These are phyloP conservation scores for Eupristina koningsbergeri DNA, from an alignment of 1,140 invertebrate genomes.

Conservation along the genomic window DNA sequence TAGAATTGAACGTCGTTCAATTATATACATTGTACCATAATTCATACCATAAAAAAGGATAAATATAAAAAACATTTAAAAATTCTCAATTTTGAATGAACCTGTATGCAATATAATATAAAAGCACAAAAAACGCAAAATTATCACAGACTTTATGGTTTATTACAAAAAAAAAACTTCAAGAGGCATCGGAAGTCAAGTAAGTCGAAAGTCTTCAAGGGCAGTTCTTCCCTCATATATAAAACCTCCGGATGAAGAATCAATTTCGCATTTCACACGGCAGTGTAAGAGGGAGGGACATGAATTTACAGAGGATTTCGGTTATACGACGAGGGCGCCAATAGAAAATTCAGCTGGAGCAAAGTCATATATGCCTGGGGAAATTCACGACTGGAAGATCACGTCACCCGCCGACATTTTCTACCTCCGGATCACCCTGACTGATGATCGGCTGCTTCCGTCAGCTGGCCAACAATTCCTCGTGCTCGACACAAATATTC, in stretches of 20 bases:
- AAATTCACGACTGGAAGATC: background rate
- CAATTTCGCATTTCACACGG: constrained; percentile 24
- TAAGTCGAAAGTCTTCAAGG: background rate
- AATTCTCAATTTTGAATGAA: no score
- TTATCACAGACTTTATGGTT: no score
- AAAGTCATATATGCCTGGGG: background rate
- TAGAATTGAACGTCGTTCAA: no score
- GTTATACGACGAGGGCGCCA: background rate
- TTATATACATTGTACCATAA: no score
- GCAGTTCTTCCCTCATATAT: constrained; percentile 25
- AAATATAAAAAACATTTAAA: no score
- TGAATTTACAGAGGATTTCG: background rate
- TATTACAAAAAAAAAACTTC: background rate
- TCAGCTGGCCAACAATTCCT: no score
- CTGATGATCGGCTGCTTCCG: no score
- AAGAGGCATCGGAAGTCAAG: background rate
- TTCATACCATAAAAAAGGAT: no score
- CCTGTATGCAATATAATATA: no score
- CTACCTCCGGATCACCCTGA: background rate
- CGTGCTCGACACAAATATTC: no score
- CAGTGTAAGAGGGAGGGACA: background rate
- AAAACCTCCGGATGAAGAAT: constrained; percentile 31
- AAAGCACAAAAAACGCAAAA: no score
- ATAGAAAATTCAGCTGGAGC: background rate
- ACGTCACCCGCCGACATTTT: background rate